Base-by-base conservation (phyloP, 1,140 invertebrate species). In the Scaptomyza montana region DNA sequence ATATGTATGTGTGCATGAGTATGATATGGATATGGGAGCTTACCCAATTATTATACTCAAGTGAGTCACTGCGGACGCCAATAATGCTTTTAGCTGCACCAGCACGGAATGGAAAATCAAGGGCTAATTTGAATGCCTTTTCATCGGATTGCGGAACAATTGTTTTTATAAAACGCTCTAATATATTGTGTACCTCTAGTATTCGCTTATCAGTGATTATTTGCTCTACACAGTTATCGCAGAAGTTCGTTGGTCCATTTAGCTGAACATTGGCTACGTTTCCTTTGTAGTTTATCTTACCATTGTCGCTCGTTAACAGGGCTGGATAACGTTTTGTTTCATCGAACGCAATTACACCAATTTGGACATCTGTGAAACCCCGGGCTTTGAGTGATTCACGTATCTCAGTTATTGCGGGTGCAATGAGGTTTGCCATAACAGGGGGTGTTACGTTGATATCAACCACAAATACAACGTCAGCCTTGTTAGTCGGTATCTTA, bases 401-500 rank as follows among this genome's bases (percentile, higher is more conserved):
- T 0, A 93, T 59, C 53, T 93, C 89, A 4, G 70, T 84, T 7
- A 93, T 78, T 0, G 91, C 61, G 0, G 91, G 87, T 9, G 92
- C 86, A 16, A 93, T 76, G 2, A 93, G 75, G 16, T 93, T 90
- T 12, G 89, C 89, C 33, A 93, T 80, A 0, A 93, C 59, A 19
- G n/a, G 9, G 53, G 92, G 60, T 1, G 21, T 81, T 69, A 94
- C 45, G 81, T 90, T 80, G 91, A 94, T 92, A 65, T 97, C 96
- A n/a, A 96, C 93, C 5, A 95, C 93, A 39, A 97, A 92, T 5
- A 97, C 91, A 66, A 97, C 93, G 78, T 97, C 96, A 7, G 95
- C 96, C 72, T 95, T 93, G 62, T 95, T 96, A 46, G 93, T 93
- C 1, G 95, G 95, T 25, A 94, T 85, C 79, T 95, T 95, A 0